phyloP scores from a whole-genome alignment of 2,888 invertebrate species.

The Lithophane ornitopus region DNA sequence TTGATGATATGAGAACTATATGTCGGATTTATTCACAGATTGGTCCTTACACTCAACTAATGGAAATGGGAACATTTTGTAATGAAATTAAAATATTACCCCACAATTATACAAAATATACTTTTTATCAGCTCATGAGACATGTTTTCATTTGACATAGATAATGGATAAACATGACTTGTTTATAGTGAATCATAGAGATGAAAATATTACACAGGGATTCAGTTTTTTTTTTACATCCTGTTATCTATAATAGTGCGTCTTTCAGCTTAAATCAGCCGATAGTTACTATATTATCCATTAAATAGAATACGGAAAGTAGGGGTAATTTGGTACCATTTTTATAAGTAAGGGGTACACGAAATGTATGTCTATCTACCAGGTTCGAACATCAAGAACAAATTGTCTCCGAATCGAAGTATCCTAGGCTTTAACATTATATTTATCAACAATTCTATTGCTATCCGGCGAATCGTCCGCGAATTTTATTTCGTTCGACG shows the following conservation, averaged over 20 bases:
- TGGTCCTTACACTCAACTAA: constrained; percentile 85
- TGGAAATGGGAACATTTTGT: constrained; percentile 66
- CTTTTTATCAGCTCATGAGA: not conserved
- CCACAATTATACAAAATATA: constrained; percentile 44
- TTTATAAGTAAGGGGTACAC: constrained; percentile 51
- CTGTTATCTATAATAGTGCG: too few relatives aligned
- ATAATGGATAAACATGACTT: not conserved
- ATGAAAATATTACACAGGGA: not conserved
- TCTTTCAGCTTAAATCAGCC: not conserved
- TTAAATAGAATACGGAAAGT: not conserved
- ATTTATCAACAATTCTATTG: constrained; percentile 84
- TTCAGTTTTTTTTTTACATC: not conserved
- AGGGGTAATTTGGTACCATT: constrained; percentile 20
- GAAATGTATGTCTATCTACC: constrained; percentile 47
- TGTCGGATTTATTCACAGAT: constrained; percentile 78
- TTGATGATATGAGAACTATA: constrained; percentile 82
- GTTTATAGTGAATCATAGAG: not conserved
- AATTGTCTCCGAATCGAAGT: constrained; percentile 31
- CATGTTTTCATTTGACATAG: too few relatives aligned
- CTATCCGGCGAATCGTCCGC: constrained; percentile 88
- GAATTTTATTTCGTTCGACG: constrained; percentile 87
- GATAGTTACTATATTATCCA: not conserved
- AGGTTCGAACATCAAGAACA: constrained; percentile 57
- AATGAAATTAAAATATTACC: constrained; percentile 50
- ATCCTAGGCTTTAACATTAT: constrained; percentile 80